Percentiles rank a stretch among this genome's conserved stretches.
Conservation (phyloP, 2,888 invertebrate genomes). For the Andrena haemorrhoa region DNA sequence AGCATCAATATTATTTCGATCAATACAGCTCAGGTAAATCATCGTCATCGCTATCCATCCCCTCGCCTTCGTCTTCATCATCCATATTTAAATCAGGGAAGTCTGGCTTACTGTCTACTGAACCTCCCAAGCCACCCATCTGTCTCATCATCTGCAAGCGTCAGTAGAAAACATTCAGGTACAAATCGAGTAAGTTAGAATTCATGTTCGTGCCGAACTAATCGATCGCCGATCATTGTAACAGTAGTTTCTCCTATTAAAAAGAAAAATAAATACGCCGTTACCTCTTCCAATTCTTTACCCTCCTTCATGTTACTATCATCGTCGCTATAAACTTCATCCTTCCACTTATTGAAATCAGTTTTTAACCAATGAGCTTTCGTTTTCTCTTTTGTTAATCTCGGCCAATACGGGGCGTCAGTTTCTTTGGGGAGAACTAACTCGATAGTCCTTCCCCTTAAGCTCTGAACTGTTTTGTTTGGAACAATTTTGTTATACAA, state of each 20-base stretch:
- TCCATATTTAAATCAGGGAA: slow-evolving; percentile 90
- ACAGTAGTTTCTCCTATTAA: too few species aligned
- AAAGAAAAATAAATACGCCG: neutral
- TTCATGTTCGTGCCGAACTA: too few species aligned
- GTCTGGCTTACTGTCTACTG: slow-evolving; percentile 88
- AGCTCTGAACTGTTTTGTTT: slow-evolving; percentile 90
- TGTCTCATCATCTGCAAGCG: slow-evolving; percentile 88
- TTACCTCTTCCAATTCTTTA: slow-evolving; percentile 88
- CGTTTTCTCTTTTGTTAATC: slow-evolving; percentile 93
- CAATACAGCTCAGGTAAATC: slow-evolving; percentile 89
- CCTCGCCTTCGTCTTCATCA: slow-evolving; percentile 88
- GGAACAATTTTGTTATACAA: slow-evolving; percentile 93
- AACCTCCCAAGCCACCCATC: slow-evolving; percentile 88
- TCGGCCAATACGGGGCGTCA: slow-evolving; percentile 94
- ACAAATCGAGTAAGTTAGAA: neutral
- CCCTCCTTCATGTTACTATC: slow-evolving; percentile 85
- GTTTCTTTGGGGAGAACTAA: slow-evolving; percentile 89
- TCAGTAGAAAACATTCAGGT: neutral
- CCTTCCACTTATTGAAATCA: slow-evolving; percentile 99
- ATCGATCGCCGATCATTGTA: too few species aligned
- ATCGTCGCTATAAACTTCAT: slow-evolving; percentile 97
- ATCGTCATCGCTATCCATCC: slow-evolving; percentile 88
- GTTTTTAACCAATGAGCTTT: slow-evolving; percentile 98
- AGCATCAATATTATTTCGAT: slow-evolving; percentile 54
- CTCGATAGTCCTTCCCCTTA: slow-evolving; percentile 91